Percentiles rank a stretch among this genome's conserved stretches.
Evolutionary conservation across 2,113 vertebrate genomes (phyloP).

Genomic region (Bubo bubo): DNA sequence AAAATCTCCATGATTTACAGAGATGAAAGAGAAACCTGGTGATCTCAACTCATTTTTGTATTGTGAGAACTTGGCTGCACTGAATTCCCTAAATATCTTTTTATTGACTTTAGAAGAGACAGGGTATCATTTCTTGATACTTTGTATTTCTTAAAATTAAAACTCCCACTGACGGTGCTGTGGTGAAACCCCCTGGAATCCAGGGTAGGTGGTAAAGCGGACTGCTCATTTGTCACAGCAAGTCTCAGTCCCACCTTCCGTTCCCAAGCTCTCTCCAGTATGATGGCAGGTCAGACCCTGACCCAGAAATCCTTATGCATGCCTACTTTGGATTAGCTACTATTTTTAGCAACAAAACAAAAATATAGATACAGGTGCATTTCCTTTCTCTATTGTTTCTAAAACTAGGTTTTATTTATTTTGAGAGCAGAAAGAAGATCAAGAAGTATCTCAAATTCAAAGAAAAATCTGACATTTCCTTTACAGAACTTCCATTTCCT

Average conservation of each 20-base stretch:
- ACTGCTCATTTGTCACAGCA: background rate
- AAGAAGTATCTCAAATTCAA: background rate
- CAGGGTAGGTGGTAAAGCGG: background rate
- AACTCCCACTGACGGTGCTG: fast-evolving
- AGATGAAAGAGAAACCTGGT: background rate
- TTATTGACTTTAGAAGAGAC: background rate
- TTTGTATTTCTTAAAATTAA: background rate
- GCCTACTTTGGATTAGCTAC: background rate
- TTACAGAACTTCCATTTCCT: background rate
- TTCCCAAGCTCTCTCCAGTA: background rate
- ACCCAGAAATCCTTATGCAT: background rate
- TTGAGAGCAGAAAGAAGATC: background rate
- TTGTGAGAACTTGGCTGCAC: background rate
- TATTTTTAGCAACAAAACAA: background rate
- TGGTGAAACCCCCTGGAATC: background rate
- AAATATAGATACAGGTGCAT: background rate
- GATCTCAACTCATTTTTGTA: background rate
- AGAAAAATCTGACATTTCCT: background rate
- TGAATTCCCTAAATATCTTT: background rate
- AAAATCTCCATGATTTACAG: background rate
- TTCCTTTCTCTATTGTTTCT: background rate
- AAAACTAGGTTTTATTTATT: background rate
- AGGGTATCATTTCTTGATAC: background rate
- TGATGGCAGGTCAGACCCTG: fast-evolving
- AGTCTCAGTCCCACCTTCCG: background rate